Evolutionary conservation across 2,888 invertebrate genomes (phyloP).

Genomic region (Campopleginae sp.): DNA sequence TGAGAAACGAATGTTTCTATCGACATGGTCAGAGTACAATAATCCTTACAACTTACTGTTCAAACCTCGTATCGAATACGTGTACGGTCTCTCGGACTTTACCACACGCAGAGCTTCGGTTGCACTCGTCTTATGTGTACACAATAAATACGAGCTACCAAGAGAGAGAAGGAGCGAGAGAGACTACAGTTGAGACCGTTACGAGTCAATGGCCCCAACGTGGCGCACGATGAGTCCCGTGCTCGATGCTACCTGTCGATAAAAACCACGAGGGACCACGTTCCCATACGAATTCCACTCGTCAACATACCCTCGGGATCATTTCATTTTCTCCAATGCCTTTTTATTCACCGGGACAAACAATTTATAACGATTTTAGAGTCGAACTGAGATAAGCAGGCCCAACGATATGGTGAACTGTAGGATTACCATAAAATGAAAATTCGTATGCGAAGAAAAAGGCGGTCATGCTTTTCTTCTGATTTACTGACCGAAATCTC

Average conservation of each 20-base stretch:
- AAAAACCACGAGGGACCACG: constrained; percentile 65
- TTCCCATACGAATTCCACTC: constrained; percentile 67
- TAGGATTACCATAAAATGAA: background rate
- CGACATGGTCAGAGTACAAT: background rate
- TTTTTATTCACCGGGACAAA: background rate
- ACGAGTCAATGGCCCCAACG: constrained; percentile 80
- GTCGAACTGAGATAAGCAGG: background rate
- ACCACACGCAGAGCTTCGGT: constrained; percentile 8
- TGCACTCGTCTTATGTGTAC: constrained; percentile 34
- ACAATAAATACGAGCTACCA: constrained; percentile 64
- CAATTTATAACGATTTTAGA: background rate
- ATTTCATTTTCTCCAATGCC: constrained; percentile 20
- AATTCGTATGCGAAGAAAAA: constrained; percentile 32
- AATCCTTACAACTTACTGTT: constrained; percentile 13
- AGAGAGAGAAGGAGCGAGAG: constrained; percentile 53
- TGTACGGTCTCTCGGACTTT: constrained; percentile 28
- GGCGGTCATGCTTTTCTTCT: background rate
- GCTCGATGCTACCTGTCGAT: constrained; percentile 76
- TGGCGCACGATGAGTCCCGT: constrained; percentile 70
- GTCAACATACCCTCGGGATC: constrained; percentile 11
- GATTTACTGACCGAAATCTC: background rate
- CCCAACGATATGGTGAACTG: background rate
- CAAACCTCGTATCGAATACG: constrained; percentile 33
- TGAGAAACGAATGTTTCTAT: constrained; percentile 14
- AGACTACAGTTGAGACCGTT: constrained; percentile 52